These are phyloP conservation scores for Styela clava DNA, from an alignment of 23 tunicate species.

Conservation along the genomic window DNA sequence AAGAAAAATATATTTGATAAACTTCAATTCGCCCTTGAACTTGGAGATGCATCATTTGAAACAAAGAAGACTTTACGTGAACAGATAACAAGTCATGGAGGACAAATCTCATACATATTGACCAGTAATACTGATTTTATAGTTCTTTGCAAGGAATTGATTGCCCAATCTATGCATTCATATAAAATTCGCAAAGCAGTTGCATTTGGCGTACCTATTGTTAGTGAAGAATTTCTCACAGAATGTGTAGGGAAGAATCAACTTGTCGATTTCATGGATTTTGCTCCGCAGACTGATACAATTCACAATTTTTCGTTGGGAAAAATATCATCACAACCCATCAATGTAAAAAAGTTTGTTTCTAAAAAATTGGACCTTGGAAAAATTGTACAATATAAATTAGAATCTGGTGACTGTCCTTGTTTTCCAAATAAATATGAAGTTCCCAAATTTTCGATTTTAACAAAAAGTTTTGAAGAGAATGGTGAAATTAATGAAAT, in stretches of 20 bases:
- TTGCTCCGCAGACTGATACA: background rate
- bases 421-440: conserved; percentile 33
- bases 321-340: conserved; percentile 16
- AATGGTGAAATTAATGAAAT: background rate
- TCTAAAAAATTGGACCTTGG: background rate
- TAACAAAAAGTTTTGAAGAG: conserved; percentile 21
- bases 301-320: conserved; percentile 33
- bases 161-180: background rate
- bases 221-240: conserved; percentile 22
- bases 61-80: conserved; percentile 42
- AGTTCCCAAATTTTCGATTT: conserved; percentile 46
- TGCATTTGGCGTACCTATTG: conserved; percentile 29
- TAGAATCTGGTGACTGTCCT: conserved; percentile 41
- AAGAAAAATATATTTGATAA: conserved; percentile 24
- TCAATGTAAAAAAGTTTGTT: background rate
- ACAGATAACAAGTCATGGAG: conserved; percentile 45
- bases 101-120: conserved; percentile 64
- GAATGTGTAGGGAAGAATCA: conserved; percentile 21
- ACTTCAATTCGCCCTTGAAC: conserved; percentile 48
- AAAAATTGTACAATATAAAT: background rate
- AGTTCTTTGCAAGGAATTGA: background rate
- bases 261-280: conserved; percentile 33
- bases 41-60: conserved; percentile 32
- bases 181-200: conserved; percentile 47
- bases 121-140: conserved; percentile 46